Base-by-base conservation (phyloP, 2,888 invertebrate genomes). In the Megaustenia siamemsis region DNA sequence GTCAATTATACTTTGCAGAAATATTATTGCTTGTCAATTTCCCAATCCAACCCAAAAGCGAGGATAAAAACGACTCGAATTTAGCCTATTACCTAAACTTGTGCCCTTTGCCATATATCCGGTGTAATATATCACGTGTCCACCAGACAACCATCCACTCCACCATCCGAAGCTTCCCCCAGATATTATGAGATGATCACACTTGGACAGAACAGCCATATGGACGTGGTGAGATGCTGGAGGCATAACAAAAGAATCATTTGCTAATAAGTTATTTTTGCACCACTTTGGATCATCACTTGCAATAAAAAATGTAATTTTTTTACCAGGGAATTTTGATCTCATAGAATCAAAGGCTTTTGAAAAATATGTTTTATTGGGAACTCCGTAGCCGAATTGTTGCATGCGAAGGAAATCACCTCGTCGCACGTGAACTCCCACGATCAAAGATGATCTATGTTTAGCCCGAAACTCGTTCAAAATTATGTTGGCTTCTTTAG, bases 351-450 rank as follows among this genome's bases (percentile, higher is more conserved):
- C 43, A 12, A 82, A 43, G 1, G 82, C 82, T 43, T 73, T 60
- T 3, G 43, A 12, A 24, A 75, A 73, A 63, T 82, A 82, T 12
- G 73, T 3, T 18, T 15, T 21, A 1, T 49, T 12, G 3, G 82
- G 40, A 40, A 32, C 12, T 0, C 15, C 32, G 18, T 43, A 60
- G 1, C 82, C 82, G 3, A n/a, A 12, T 1, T 12, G 21, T 28
- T 28, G 38, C n/a, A n/a, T n/a, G 4, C 21, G 1, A 2, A 60
- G 3, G 4, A 73, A 40, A 56, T 82, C 82, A 18, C 60, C 73
- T 15, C 82, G 56, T n/a, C 82, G 21, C 12, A 75, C 82, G 45
- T 82, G 82, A n/a, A 82, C 63, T 24, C 75, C 73, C 3, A 82
- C 45, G 1, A 82, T 15, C 43, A 60, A 4, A 18, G 24, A 60